Conservation (phyloP, 2,113 vertebrate genomes). For the Paratilapia polleni region DNA sequence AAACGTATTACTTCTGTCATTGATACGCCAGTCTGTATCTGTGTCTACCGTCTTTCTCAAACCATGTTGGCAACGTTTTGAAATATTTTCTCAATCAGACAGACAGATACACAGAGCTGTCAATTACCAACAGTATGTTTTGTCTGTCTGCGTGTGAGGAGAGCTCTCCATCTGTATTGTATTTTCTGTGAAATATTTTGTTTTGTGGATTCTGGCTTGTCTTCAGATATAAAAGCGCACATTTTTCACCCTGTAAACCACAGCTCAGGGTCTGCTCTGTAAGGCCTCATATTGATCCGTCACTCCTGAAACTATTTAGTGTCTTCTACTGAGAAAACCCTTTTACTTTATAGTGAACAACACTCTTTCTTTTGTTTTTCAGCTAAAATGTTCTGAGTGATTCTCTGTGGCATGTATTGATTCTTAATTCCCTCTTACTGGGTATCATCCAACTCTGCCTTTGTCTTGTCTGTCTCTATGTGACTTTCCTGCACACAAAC, state of each 20-base stretch:
- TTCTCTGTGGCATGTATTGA: slow-evolving; percentile 60
- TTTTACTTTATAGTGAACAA: slow-evolving; percentile 47
- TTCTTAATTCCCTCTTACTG: slow-evolving; percentile 47
- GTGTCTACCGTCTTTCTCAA: neutral
- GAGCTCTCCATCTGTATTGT: slow-evolving; percentile 12
- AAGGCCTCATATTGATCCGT: slow-evolving; percentile 42
- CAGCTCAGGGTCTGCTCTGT: slow-evolving; percentile 4
- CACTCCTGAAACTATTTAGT: slow-evolving; percentile 48
- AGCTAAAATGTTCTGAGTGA: slow-evolving; percentile 55
- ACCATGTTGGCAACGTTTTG: neutral
- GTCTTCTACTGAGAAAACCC: slow-evolving; percentile 43
- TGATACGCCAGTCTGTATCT: neutral
- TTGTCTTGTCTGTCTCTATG: slow-evolving; percentile 3
- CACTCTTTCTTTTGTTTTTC: slow-evolving; percentile 52
- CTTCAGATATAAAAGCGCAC: slow-evolving; percentile 17
- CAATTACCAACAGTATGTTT: slow-evolving; percentile 6
- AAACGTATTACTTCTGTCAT: neutral
- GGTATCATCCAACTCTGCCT: slow-evolving; percentile 32
- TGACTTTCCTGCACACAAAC: neutral
- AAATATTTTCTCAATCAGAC: slow-evolving; percentile 1
- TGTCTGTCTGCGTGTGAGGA: neutral
- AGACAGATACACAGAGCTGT: neutral
- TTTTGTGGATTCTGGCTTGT: slow-evolving; percentile 18
- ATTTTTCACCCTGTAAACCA: slow-evolving; percentile 33
- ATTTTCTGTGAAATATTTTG: slow-evolving; percentile 13